phyloP scores from a whole-genome alignment of 2,113 vertebrate genomes.

The Xenopus laevis region DNA sequence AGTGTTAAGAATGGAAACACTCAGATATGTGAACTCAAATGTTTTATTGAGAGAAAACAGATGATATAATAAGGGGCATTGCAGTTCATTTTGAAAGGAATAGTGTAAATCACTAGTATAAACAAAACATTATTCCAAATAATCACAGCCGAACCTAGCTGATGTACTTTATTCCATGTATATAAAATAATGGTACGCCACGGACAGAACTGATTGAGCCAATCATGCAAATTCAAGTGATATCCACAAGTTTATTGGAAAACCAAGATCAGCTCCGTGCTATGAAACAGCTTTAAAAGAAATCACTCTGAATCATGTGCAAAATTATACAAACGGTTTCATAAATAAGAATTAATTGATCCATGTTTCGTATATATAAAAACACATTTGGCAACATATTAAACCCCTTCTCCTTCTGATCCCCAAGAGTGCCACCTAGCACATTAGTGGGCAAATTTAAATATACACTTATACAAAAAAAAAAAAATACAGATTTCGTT shows the following conservation, averaged over 20 bases:
- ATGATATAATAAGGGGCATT: constrained; percentile 60
- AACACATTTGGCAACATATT: constrained; percentile 63
- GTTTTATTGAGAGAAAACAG: constrained; percentile 71
- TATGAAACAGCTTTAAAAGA: constrained; percentile 63
- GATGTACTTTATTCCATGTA: constrained; percentile 55
- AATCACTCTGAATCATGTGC: constrained; percentile 63
- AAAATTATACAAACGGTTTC: constrained; percentile 60
- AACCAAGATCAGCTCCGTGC: constrained; percentile 68
- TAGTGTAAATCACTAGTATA: constrained; percentile 54
- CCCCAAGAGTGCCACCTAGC: constrained; percentile 62
- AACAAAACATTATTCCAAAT: constrained; percentile 60
- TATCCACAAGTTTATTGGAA: constrained; percentile 69
- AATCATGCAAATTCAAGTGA: constrained; percentile 78
- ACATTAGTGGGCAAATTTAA: constrained; percentile 67
- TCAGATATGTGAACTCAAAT: constrained; percentile 39
- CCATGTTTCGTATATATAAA: constrained; percentile 63
- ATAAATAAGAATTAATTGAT: constrained; percentile 59
- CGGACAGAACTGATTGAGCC: constrained; percentile 62
- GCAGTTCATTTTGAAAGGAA: constrained; percentile 68
- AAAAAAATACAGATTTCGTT: constrained; percentile 76
- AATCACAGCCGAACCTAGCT: constrained; percentile 67
- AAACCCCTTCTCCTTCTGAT: constrained; percentile 33
- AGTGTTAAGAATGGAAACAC: too few relatives aligned
- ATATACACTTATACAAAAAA: constrained; percentile 61
- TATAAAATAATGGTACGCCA: constrained; percentile 55